A percentile compares a stretch with the other conserved stretches of the same genome.
These are phyloP conservation scores for Glaucidium brasilianum DNA, from an alignment of 2,113 vertebrate genomes.

Conservation along the genomic window DNA sequence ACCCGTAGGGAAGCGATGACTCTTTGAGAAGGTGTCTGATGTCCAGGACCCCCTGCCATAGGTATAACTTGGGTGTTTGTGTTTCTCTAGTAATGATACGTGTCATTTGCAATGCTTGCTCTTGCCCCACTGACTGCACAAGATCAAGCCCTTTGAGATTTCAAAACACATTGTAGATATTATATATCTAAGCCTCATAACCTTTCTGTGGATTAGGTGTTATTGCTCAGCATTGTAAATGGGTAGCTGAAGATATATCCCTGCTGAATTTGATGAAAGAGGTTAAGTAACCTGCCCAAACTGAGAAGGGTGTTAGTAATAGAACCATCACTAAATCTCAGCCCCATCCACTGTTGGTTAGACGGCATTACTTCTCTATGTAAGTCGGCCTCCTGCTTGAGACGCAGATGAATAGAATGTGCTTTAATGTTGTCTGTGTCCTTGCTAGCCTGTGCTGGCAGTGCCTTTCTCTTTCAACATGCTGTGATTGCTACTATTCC, in stretches of 20 bases:
- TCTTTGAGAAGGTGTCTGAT: background rate
- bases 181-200: conserved; percentile 13
- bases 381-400: background rate
- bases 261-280: background rate
- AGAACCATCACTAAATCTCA: background rate
- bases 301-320: background rate
- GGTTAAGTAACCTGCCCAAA: background rate
- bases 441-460: background rate
- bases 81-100: background rate
- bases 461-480: background rate
- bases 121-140: background rate
- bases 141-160: conserved; percentile 28
- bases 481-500: background rate
- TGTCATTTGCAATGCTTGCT: background rate
- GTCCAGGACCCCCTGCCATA: background rate
- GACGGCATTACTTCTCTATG: background rate
- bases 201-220: conserved; percentile 19
- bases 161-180: conserved; percentile 32
- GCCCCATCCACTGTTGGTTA: background rate
- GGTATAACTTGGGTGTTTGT: background rate
- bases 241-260: background rate
- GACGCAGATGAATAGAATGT: background rate
- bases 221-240: background rate
- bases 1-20: background rate
- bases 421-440: background rate